These are phyloP conservation scores for Drosophila tristis DNA, from an alignment of 1,140 invertebrate genomes.

Conservation along the genomic window DNA sequence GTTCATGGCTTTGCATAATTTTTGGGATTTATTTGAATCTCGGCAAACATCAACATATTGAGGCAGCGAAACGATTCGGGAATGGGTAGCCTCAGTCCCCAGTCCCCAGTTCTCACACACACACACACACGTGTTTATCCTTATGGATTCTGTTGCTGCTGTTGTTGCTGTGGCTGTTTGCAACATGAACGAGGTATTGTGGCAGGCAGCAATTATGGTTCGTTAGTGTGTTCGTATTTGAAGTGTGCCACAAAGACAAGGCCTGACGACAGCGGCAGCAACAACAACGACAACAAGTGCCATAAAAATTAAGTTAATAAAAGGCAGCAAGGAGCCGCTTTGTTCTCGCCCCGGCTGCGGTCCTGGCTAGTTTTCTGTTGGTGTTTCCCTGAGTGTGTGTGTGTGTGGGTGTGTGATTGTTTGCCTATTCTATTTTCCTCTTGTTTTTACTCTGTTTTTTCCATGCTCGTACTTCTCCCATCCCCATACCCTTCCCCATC, in stretches of 20 bases:
- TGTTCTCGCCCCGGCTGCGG: slow-evolving; percentile 54
- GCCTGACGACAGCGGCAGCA: slow-evolving; percentile 45
- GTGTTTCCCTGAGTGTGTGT: background rate
- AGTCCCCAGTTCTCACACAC: slow-evolving; percentile 22
- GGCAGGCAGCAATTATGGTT: slow-evolving; percentile 78
- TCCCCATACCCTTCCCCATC: background rate
- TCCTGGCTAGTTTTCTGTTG: slow-evolving; percentile 16
- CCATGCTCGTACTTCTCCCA: slow-evolving; percentile 40
- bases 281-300: slow-evolving; percentile 65
- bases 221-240: slow-evolving; percentile 79
- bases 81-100: slow-evolving; percentile 54
- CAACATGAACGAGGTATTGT: background rate
- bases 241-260: slow-evolving; percentile 73
- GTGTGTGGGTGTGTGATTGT: background rate
- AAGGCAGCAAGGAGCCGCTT: slow-evolving; percentile 76
- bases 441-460: background rate
- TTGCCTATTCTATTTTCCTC: slow-evolving; percentile 5
- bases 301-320: slow-evolving; percentile 83
- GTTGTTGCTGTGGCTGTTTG: slow-evolving; percentile 45
- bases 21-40: slow-evolving; percentile 58
- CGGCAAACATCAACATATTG: slow-evolving; percentile 69
- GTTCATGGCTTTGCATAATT: slow-evolving; percentile 59
- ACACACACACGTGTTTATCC: slow-evolving; percentile 27
- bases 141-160: slow-evolving; percentile 46
- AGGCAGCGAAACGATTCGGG: slow-evolving; percentile 31